Evolutionary conservation across 2,888 invertebrate species (phyloP), one percentile per base, ranked within the genome.

Genomic region (Melanostoma mellinum): DNA sequence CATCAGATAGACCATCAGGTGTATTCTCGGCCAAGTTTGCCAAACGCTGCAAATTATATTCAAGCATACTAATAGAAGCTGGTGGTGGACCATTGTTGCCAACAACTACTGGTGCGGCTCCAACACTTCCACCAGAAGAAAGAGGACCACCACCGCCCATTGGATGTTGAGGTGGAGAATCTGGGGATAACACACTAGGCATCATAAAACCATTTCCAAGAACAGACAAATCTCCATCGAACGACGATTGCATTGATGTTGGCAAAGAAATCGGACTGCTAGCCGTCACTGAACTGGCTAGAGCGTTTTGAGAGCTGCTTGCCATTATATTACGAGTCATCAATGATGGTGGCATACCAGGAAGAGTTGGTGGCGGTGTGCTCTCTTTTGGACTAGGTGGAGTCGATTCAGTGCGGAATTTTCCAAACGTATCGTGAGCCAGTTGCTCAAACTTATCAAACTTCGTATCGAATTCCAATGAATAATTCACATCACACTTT

Each of bases 31-130:
- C 96, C 86, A 97, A 93, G 88, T 95, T 96, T 35, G 84, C 84
- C 88, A 97, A 91, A 90, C 96, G 96, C 86, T 96, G 96, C 87
- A 97, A 92, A 91, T 97, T 97, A 89, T 97, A 97, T 91, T 97
- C 97, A 80, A 96, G 95, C 92, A 97, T 96, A 87, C 95, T 96
- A 69, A 90, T 90, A 36, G 94, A 92, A 32, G 93, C 86, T 63
- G 92, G 89, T 72, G 92, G 88, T 10, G 89, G 84, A 65, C 86
- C 88, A 48, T 92, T 87, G 92, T 87, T 55, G 92, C 88, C 33
- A 91, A 89, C 46, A 92, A 91, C 77, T 48, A 78, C 74, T 35
- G 75, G 48, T 42, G 78, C 75, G 6, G 69, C 58, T 4, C 86
- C 87, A 0, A 79, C 75, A 58, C 50, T 74, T 38, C 85, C 85